Evolutionary conservation across 2,888 invertebrate genomes (phyloP), one percentile per base, ranked within the genome.

Genomic region (Trissonchulus latispiculum): DNA sequence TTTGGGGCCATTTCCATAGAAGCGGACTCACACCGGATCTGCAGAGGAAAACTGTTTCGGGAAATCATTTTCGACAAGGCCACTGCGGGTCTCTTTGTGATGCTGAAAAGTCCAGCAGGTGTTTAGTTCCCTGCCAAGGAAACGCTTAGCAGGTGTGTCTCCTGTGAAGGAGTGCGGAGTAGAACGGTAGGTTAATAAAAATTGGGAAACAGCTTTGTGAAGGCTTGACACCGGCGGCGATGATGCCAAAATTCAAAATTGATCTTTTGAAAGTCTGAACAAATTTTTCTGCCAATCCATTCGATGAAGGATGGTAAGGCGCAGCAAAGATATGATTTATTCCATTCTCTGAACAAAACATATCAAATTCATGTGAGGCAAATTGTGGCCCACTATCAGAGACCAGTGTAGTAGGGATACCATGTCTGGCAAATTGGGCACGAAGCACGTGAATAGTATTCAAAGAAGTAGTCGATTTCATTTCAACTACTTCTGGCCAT

Each of bases 301-400:
- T 64, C 15, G 64, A 29, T 64, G 64, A 28, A 31, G 64, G 64
- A 64, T 64, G 64, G 32, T 64, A 31, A 28, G 64, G 64, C 64
- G 64, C 64, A 15, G 28, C 3, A 31, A 31, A 64, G 8, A 64
- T 8, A 64, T 64, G 64, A 64, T 15, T 3, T 15, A 64, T 64
- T 8, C 64, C 64, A 29, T 31, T 64, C n/a, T 31, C n/a, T 18
- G 64, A 31, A 64, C 32, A 29, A 31, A 31, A 64, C 29, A 8
- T 64, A 15, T 8, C 8, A 29, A 64, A 31, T 15, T 48, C 23
- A 48, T 48, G 23, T 15, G n/a, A 28, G 8, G 28, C 29, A n/a
- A 64, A 28, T n/a, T 28, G 28, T 28, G 64, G 64, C 32, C 15
- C 64, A 64, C n/a, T 64, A 28, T 64, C 64, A 31, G 64, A 29